Base-by-base conservation (phyloP, 2,113 vertebrate genomes). In the Seriola rivoliana region DNA sequence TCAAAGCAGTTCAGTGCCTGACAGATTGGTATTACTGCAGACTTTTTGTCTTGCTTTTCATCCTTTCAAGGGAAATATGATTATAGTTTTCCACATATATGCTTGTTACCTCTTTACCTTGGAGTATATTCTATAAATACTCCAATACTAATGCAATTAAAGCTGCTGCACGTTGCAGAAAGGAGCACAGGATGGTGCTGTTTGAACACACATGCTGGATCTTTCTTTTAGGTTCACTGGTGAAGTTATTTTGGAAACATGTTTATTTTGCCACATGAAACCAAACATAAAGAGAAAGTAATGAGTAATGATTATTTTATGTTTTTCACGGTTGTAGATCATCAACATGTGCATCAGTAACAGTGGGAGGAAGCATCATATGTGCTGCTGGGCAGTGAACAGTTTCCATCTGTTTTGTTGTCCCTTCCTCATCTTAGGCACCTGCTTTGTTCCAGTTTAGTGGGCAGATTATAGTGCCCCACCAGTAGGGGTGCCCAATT, bases 401-500 rank as follows among this genome's bases (percentile, higher is more conserved):
- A 9, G 16, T 79, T 87, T 74, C 32, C 63, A 32, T n/a, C 6
- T 55, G 38, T 55, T 29, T 29, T 29, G 19, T 48, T 54, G 58
- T 57, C 21, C 17, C 23, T 46, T 64, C 14, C 54, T 72, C n/a
- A 11, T 57, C 58, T 25, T 16, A 23, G 32, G 16, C 55, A 23
- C 57, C 14, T 78, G 67, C 44, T 81, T 63, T 73, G 62, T 75
- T 71, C 48, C 62, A 58, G 59, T 75, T 66, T 23, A 34, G 58
- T 29, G 52, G 34, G 58, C 68, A 65, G 55, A 76, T 59, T 64
- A 34, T 5, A 63, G 36, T 44, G 36, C 6, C 29, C 32, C 71
- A 62, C 86, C 90, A 65, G 79, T 42, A 62, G 72, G 42, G 84
- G 58, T 17, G 65, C 80, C 55, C 42, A 9, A 3, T 57, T 78